A percentile compares a stretch with the other conserved stretches of the same genome.
Conservation (phyloP, 2,888 invertebrate genomes). For the Pemphredon lugubris region DNA sequence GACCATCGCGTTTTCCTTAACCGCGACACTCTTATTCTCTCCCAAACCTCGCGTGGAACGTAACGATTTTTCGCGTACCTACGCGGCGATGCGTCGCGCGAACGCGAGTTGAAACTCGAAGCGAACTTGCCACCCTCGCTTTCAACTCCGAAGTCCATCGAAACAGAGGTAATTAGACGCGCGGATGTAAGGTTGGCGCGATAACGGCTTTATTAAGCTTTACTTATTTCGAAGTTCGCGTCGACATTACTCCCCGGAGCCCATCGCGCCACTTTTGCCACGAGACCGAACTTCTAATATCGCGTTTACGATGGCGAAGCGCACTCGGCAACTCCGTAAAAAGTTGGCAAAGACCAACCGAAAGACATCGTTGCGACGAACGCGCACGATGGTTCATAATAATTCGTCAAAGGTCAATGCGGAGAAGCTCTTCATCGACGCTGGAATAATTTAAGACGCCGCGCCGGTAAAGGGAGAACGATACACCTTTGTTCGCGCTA, state of each 20-base stretch:
- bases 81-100: no score
- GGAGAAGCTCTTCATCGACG: no score
- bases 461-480: no score
- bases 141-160: neutral
- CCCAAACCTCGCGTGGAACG: no score
- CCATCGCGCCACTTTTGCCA: slow-evolving; percentile 15
- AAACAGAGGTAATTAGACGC: slow-evolving; percentile 15
- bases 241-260: slow-evolving; percentile 21
- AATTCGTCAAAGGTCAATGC: slow-evolving; percentile 3
- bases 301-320: slow-evolving; percentile 18
- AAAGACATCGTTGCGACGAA: neutral
- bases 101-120: no score
- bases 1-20: no score
- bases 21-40: no score
- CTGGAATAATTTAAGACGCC: no score
- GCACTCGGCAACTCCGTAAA: slow-evolving; percentile 16
- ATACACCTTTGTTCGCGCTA: no score
- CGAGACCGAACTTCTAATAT: slow-evolving; percentile 31
- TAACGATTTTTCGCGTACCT: no score
- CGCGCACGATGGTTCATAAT: neutral
- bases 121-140: no score
- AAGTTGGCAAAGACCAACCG: slow-evolving; percentile 19
- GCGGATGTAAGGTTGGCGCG: slow-evolving; percentile 18
- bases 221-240: slow-evolving; percentile 32
- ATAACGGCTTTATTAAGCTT: slow-evolving; percentile 41